A percentile compares a stretch with the other conserved stretches of the same genome.
These are phyloP conservation scores for Paguma larvata DNA, from an alignment of 2,797 vertebrate species.

Conservation along the genomic window DNA sequence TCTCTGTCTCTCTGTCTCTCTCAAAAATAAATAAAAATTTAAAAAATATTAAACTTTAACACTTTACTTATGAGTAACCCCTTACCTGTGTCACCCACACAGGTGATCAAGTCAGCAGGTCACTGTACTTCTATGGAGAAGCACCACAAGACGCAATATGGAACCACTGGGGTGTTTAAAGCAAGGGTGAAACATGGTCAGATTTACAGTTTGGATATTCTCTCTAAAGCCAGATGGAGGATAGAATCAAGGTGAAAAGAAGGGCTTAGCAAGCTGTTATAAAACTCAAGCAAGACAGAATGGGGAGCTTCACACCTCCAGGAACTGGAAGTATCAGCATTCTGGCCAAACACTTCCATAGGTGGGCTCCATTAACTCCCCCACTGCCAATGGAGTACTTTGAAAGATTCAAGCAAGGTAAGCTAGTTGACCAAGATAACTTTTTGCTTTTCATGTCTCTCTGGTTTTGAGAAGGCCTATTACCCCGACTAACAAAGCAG, in stretches of 20 bases:
- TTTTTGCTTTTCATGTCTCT: slow-evolving; percentile 14
- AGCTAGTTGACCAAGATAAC: slow-evolving; percentile 2
- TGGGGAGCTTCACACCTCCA: neutral
- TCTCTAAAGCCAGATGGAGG: neutral
- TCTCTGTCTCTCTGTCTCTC: no score
- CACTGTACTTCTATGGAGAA: neutral
- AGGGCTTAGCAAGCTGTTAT: neutral
- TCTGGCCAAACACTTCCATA: rapidly evolving
- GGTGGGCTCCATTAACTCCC: no score
- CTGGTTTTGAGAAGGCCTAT: slow-evolving; percentile 62
- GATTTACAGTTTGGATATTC: neutral
- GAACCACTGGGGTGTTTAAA: neutral
- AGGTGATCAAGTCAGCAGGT: neutral
- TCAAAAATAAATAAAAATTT: no score
- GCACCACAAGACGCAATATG: rapidly evolving
- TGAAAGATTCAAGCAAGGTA: neutral
- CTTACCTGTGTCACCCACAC: neutral
- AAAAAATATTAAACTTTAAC: neutral
- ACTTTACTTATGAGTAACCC: neutral
- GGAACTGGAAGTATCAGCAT: neutral
- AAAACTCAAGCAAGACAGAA: neutral
- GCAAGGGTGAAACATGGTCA: neutral
- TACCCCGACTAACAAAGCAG: slow-evolving; percentile 70
- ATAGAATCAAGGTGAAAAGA: neutral
- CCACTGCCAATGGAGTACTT: neutral